Conservation (phyloP, 2,888 invertebrate species). For the Dryocosmus kuriphilus region DNA sequence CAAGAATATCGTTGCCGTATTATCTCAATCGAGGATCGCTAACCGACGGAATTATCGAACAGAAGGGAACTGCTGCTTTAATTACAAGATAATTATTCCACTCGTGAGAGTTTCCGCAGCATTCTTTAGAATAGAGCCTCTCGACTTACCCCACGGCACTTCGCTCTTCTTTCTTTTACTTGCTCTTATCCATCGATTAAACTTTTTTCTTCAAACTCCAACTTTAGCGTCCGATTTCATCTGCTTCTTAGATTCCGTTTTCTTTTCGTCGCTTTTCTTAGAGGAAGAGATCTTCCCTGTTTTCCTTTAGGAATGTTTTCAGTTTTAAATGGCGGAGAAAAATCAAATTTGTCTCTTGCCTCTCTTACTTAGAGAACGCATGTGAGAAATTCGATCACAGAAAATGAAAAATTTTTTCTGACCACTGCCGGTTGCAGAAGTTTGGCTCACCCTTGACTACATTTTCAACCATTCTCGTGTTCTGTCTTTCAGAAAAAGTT, state of each 20-base stretch:
- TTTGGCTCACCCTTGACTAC: not conserved
- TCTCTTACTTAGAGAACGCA: not conserved
- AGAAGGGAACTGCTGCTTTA: slow-evolving; percentile 35
- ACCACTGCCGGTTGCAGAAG: not conserved
- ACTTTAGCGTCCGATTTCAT: slow-evolving; percentile 8
- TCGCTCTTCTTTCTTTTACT: not conserved
- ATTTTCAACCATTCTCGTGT: not conserved
- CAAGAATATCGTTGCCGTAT: slow-evolving; percentile 37
- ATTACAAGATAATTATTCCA: slow-evolving; percentile 37
- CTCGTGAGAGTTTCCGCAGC: slow-evolving; percentile 35
- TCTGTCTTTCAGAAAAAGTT: not conserved
- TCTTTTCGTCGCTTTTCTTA: not conserved
- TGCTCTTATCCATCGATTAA: slow-evolving; percentile 7
- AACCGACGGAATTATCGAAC: slow-evolving; percentile 38
- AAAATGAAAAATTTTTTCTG: slow-evolving; percentile 43
- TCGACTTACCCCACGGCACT: slow-evolving; percentile 4
- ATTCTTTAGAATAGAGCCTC: slow-evolving; percentile 18
- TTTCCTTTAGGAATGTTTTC: not conserved
- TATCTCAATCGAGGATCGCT: slow-evolving; percentile 40
- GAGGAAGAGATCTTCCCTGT: not conserved
- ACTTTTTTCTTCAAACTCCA: slow-evolving; percentile 13
- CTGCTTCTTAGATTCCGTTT: not conserved
- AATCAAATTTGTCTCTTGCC: not conserved
- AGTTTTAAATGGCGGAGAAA: not conserved
- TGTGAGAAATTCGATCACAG: slow-evolving; percentile 4